Evolutionary conservation across 2,888 invertebrate species (phyloP), one percentile per base, ranked within the genome.

Genomic region (Argynnis bischoffii): DNA sequence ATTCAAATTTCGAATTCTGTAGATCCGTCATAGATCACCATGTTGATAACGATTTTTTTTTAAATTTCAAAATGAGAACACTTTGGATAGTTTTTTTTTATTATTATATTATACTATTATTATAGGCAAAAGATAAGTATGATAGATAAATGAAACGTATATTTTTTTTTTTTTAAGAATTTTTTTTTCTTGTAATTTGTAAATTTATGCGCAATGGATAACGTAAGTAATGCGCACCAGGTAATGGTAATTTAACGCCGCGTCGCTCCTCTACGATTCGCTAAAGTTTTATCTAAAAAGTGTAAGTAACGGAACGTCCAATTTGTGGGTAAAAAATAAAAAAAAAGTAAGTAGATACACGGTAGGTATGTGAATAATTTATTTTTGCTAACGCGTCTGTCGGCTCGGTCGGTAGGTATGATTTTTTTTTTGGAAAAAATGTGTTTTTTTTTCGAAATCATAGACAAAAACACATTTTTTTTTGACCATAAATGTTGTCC

Each of bases 181-280:
- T 14, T 67, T 57, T 64, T 67, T 68, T 65, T 21, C 59, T 65
- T 64, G 67, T 47, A 59, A 63, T 67, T 47, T 66, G 57, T 64
- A 66, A 63, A 55, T 67, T 55, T 76, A 82, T 84, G 84, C 82
- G 64, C 67, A 71, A 69, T 77, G 82, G 81, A 80, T 66, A 13
- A 79, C 74, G 85, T 86, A 86, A 85, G 86, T 86, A 84, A 75
- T 73, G 86, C 86, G 87, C 87, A 80, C 84, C 88, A 88, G 88
- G 88, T 88, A 86, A 86, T 69, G 68, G 47, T 61, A 48, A 55
- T 48, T 54, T 68, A 64, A 50, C 72, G 69, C 68, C 69, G 71
- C 73, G 69, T 47, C 65, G 63, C 71, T 41, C 15, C 69, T 56
- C 66, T 18, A 48, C 70, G 60, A n/a, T 64, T 71, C 57, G 66